Conservation (phyloP, 2,113 vertebrate genomes). For the Protobothrops mucrosquamatus region DNA sequence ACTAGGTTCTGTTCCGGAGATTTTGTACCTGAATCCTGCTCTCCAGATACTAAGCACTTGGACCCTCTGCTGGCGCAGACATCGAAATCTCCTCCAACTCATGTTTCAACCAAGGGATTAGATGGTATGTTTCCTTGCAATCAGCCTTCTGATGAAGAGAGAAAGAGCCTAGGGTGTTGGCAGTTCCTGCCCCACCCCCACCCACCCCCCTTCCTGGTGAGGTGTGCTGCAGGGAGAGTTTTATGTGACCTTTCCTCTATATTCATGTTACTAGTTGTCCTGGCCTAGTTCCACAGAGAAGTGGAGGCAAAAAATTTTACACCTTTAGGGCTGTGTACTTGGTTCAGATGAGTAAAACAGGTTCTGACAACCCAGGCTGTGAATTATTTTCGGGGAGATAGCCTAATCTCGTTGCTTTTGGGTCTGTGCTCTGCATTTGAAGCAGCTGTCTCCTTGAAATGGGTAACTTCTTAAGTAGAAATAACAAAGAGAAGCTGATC, state of each 20-base stretch:
- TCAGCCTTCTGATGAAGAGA: accelerated
- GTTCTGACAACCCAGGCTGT: accelerated
- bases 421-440: too few relatives aligned
- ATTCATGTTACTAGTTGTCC: not conserved
- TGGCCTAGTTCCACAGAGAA: not conserved
- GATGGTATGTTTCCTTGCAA: slow-evolving; percentile 69
- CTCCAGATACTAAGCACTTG: slow-evolving; percentile 67
- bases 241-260: not conserved
- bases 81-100: slow-evolving; percentile 53
- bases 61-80: slow-evolving; percentile 74
- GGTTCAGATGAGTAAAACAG: not conserved
- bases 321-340: not conserved
- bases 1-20: slow-evolving; percentile 78
- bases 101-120: slow-evolving; percentile 72
- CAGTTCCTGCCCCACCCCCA: not conserved
- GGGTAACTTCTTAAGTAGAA: not conserved
- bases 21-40: slow-evolving; percentile 58
- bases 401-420: not conserved
- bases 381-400: accelerated
- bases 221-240: not conserved
- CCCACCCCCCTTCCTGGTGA: too few relatives aligned
- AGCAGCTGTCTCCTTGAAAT: not conserved
- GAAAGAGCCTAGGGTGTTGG: not conserved
- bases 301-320: accelerated
- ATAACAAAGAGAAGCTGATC: accelerated